Base-by-base conservation (phyloP, 2,113 vertebrate species). In the Pogona vitticeps region DNA sequence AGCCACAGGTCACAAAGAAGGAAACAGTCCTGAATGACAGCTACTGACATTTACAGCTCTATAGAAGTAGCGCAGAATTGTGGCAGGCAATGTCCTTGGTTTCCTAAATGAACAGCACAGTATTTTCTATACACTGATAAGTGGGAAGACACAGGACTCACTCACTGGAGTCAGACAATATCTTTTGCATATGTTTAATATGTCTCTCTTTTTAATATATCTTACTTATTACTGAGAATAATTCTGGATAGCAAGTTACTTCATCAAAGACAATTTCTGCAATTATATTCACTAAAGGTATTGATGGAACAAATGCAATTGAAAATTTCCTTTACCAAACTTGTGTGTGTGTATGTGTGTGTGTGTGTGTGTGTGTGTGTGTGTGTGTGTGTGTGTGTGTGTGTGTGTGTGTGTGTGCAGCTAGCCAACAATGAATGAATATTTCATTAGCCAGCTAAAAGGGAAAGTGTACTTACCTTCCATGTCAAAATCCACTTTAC, bases 151-250 rank as follows among this genome's bases (percentile, higher is more conserved):
- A 59, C 82, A 88, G 88, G 42, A 59, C 83, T 95, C 58, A 72
- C 77, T 90, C 80, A 80, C 84, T 15, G 82, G 79, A 59, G 86
- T 76, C 75, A 84, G 26, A 52, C 65, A 52, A 70, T 68, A 82
- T 52, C 89, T 90, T 92, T n/a, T n/a, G n/a, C n/a, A n/a, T n/a
- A 87, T 88, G 91, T 89, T 59, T 76, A 90, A 92, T 93, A 86
- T 92, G 91, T 87, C 81, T 82, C 33, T 94, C 73, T 93, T 84
- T 92, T 68, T 76, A 90, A 84, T 65, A 73, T 58, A 36, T 80
- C 92, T 89, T 78, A 1, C 23, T 91, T 89, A n/a, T n/a, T n/a
- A n/a, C n/a, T n/a, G 88, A 90, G 89, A 92, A 85, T 59, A 76
- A 84, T 23, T 76, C 52, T 88, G 72, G 17, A 78, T 77, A 90